These are phyloP conservation scores for Micrastur ruficollis DNA, from an alignment of 2,797 vertebrate genomes.

Conservation along the genomic window DNA sequence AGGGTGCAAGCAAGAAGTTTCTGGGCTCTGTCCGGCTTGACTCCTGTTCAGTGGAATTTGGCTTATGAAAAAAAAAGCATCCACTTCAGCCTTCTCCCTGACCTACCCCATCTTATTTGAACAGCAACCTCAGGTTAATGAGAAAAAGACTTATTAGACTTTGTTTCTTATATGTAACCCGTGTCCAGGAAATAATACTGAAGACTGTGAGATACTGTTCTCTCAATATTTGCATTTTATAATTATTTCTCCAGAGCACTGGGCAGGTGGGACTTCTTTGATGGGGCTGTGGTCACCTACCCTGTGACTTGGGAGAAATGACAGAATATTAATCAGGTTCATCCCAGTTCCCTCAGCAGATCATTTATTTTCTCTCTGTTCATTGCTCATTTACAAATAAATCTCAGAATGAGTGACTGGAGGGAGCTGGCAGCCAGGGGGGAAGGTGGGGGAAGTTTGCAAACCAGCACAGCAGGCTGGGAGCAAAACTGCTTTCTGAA, in stretches of 20 bases:
- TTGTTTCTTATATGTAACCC: neutral
- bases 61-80: neutral
- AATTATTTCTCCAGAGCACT: constrained; percentile 59
- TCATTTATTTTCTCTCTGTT: neutral
- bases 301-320: neutral
- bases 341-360: neutral
- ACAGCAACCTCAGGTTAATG: neutral
- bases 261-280: neutral
- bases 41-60: neutral
- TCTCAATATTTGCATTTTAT: constrained; percentile 62
- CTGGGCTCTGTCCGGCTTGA: neutral
- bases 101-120: neutral
- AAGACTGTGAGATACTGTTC: constrained; percentile 21
- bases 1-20: neutral
- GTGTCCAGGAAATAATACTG: constrained; percentile 14
- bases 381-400: constrained; percentile 34
- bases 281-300: neutral
- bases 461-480: neutral
- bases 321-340: constrained; percentile 50
- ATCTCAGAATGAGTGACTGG: neutral
- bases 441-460: neutral
- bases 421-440: neutral
- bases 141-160: constrained; percentile 31
- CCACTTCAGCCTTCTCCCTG: neutral
- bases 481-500: neutral